A percentile compares a stretch with the other conserved stretches of the same genome.
Conservation (phyloP, 2,797 vertebrate genomes). For the Pyrocephalus nanus region DNA sequence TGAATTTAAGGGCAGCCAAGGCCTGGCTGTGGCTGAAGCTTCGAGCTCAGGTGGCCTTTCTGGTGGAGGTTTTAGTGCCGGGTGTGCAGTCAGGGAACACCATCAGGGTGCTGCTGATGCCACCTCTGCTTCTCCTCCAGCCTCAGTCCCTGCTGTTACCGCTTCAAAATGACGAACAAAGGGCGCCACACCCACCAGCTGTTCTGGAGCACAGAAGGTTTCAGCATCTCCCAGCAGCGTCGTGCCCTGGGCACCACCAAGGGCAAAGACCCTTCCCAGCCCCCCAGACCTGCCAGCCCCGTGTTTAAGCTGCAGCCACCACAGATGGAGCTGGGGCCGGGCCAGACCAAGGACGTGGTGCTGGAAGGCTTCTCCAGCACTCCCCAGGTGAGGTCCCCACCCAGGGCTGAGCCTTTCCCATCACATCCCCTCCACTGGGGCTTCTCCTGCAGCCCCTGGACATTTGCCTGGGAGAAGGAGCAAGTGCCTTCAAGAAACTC, state of each 20-base stretch:
- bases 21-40: not conserved
- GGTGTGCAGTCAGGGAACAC: too few species aligned
- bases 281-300: not conserved
- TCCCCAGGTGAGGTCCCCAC: conserved; percentile 75
- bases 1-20: not conserved
- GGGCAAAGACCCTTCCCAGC: not conserved
- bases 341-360: conserved; percentile 78
- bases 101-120: too few species aligned
- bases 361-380: conserved; percentile 80
- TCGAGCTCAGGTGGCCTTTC: not conserved
- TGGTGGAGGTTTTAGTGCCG: not conserved
- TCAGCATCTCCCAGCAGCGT: conserved; percentile 16
- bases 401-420: not conserved
- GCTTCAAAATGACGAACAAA: conserved; percentile 85
- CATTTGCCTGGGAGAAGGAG: not conserved
- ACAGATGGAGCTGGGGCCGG: conserved; percentile 80
- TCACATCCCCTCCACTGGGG: not conserved
- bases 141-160: conserved; percentile 76
- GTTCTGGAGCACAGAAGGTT: conserved; percentile 82
- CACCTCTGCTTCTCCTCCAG: not conserved
- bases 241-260: not conserved
- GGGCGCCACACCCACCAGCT: conserved; percentile 83
- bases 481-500: conserved; percentile 11
- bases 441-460: not conserved
- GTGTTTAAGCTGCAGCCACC: conserved; percentile 80